phyloP scores from a whole-genome alignment of 1,140 invertebrate species.

The Heliconius eleuchia region DNA sequence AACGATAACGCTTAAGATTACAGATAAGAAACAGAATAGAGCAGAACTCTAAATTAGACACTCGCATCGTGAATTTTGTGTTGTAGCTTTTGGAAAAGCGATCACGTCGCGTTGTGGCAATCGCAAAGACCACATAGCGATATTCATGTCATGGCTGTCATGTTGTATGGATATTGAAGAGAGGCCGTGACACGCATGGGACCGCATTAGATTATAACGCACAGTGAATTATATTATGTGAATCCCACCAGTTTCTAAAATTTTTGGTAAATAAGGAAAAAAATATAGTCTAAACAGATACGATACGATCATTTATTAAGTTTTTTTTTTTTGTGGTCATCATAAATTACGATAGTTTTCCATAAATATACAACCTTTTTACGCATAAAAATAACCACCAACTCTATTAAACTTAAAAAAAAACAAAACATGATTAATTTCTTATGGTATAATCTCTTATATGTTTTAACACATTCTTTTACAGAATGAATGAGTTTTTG shows the following conservation, averaged over 20 bases:
- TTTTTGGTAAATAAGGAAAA: not conserved
- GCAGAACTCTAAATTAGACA: not conserved
- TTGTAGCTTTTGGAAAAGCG: not conserved
- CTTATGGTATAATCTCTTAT: too few relatives aligned
- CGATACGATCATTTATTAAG: too few relatives aligned
- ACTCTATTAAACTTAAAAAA: too few relatives aligned
- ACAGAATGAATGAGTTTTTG: too few relatives aligned
- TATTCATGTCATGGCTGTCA: not conserved
- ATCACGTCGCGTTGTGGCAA: not conserved
- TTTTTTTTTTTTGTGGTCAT: too few relatives aligned
- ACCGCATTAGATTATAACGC: not conserved
- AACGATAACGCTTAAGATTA: not conserved
- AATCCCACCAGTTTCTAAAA: not conserved
- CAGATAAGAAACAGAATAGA: too few relatives aligned
- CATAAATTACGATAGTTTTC: too few relatives aligned
- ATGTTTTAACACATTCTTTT: too few relatives aligned
- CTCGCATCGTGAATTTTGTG: not conserved
- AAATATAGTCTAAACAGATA: too few relatives aligned
- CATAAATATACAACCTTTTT: too few relatives aligned
- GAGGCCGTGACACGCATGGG: not conserved
- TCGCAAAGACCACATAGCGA: not conserved
- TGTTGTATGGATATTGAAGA: not conserved
- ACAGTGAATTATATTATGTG: not conserved
- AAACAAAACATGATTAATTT: too few relatives aligned
- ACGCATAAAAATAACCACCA: too few relatives aligned